Percentiles rank a stretch among this genome's conserved stretches.
These are phyloP conservation scores for Lipophrys pholis DNA, from an alignment of 2,113 vertebrate genomes.

Conservation along the genomic window DNA sequence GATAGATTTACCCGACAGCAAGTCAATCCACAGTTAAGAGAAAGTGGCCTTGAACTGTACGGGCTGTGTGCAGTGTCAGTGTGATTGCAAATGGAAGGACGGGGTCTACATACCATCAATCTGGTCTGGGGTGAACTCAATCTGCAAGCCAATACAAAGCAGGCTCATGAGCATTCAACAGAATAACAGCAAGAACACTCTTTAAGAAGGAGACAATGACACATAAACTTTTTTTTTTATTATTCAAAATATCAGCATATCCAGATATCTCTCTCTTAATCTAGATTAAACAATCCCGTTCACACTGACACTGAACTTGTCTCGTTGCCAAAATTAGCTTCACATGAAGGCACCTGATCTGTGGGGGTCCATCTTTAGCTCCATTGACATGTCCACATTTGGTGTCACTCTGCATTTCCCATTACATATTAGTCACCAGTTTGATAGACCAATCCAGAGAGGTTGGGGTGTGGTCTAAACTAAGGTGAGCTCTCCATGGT, in stretches of 20 bases:
- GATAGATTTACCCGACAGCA: neutral
- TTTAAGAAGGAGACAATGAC: constrained; percentile 2
- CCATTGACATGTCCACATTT: constrained; percentile 82
- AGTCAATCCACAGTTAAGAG: neutral
- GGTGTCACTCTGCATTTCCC: constrained; percentile 57
- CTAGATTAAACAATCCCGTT: constrained; percentile 25
- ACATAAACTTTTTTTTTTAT: neutral
- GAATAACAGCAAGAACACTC: neutral
- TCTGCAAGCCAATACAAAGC: constrained; percentile 68
- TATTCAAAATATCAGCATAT: neutral
- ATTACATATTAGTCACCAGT: constrained; percentile 30
- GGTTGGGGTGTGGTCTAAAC: constrained; percentile 59
- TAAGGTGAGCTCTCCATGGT: constrained; percentile 72
- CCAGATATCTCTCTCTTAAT: constrained; percentile 14
- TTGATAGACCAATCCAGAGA: constrained; percentile 53
- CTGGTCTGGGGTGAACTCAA: constrained; percentile 83
- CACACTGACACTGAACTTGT: constrained; percentile 42
- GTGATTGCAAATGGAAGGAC: constrained; percentile 13
- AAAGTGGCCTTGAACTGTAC: neutral
- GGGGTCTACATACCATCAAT: constrained; percentile 76
- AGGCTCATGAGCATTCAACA: constrained; percentile 40
- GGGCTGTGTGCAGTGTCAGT: constrained; percentile 10
- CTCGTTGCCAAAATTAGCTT: constrained; percentile 70
- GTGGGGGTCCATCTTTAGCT: constrained; percentile 79
- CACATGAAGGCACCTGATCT: constrained; percentile 41